These are phyloP conservation scores for Malurus splendens DNA, from an alignment of 2,797 vertebrate species.

Conservation along the genomic window DNA sequence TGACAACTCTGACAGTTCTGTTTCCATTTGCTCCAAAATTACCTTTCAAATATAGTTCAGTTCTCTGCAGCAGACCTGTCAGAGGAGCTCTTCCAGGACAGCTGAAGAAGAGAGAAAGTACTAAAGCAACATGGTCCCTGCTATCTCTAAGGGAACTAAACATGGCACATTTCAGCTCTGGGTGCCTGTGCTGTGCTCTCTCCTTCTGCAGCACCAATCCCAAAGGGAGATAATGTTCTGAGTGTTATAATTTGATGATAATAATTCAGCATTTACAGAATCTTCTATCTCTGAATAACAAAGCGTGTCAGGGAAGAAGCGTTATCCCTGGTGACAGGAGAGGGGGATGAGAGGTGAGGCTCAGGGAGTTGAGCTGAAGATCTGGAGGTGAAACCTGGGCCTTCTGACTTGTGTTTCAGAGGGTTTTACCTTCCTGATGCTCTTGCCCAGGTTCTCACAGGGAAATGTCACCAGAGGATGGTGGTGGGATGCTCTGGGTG, in stretches of 20 bases:
- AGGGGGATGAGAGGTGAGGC: neutral
- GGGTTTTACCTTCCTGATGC: neutral
- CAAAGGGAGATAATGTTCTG: slow-evolving; percentile 50
- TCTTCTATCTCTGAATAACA: slow-evolving; percentile 50
- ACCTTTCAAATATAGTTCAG: slow-evolving; percentile 13
- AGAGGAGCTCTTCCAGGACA: slow-evolving; percentile 22
- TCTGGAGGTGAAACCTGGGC: neutral
- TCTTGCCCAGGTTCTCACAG: rapidly evolving
- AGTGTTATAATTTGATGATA: slow-evolving; percentile 59
- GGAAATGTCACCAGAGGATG: neutral
- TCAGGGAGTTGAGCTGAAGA: neutral
- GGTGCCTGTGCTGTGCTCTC: neutral
- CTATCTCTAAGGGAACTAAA: neutral
- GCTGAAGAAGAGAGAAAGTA: neutral
- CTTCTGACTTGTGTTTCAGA: neutral
- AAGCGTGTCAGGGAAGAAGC: slow-evolving; percentile 36
- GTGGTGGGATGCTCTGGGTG: neutral
- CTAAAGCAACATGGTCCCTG: neutral
- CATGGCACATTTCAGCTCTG: neutral
- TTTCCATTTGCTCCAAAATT: slow-evolving; percentile 42
- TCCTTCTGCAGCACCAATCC: slow-evolving; percentile 35
- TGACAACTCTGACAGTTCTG: slow-evolving; percentile 10
- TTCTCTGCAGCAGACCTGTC: slow-evolving; percentile 9
- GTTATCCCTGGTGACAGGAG: neutral
- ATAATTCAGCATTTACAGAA: slow-evolving; percentile 57